Percentiles rank a stretch among this genome's conserved stretches.
Evolutionary conservation across 2,797 vertebrate species (phyloP).

Genomic region (Pseudochromis fuscus): DNA sequence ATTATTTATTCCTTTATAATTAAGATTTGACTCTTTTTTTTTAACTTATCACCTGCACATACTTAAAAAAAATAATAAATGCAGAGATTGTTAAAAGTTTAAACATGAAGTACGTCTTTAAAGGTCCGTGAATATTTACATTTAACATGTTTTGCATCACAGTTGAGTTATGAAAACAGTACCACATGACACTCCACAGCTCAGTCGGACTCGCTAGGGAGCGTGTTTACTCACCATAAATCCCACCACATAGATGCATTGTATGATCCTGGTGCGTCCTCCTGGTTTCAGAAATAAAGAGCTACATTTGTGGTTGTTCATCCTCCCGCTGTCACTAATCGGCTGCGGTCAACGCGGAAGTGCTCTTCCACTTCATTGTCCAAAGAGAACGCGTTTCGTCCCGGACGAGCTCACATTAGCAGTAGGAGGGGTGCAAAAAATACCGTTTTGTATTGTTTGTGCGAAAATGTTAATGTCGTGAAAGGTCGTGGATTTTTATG

Average conservation of each 20-base stretch:
- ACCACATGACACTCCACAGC: neutral
- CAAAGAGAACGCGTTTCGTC: constrained; percentile 2
- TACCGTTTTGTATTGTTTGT: rapidly evolving
- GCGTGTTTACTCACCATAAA: constrained; percentile 89
- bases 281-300: constrained; percentile 62
- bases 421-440: neutral
- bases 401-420: neutral
- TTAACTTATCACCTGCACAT: neutral
- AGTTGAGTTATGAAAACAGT: constrained; percentile 26
- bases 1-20: neutral
- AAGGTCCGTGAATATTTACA: neutral
- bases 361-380: constrained; percentile 30
- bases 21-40: neutral
- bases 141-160: neutral
- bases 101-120: too few relatives aligned
- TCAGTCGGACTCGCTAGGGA: neutral
- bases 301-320: constrained; percentile 80
- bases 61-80: neutral
- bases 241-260: constrained; percentile 86
- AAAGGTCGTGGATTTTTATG: rapidly evolving
- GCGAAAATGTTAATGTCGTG: rapidly evolving
- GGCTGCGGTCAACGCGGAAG: constrained; percentile 71
- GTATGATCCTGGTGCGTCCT: constrained; percentile 76
- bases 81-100: too few relatives aligned
- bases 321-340: constrained; percentile 74